Conservation (phyloP, 2,113 vertebrate genomes). For the Ciconia maguari region DNA sequence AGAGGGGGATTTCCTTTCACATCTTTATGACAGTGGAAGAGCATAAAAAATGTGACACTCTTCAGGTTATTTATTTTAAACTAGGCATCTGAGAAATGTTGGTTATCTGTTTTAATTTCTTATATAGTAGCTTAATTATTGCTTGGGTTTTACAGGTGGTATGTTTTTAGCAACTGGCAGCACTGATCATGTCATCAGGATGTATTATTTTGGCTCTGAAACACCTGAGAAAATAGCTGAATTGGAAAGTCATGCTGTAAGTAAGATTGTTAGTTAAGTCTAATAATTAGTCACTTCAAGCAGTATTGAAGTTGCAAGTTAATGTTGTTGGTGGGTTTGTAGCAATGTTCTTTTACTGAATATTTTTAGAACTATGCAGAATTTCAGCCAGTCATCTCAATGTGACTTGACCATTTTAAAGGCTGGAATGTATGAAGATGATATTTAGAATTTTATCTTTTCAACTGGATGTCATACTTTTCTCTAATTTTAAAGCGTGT, state of each 20-base stretch:
- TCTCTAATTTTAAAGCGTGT: background rate
- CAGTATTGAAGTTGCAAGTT: background rate
- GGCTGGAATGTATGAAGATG: background rate
- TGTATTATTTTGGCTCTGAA: slow-evolving; percentile 94
- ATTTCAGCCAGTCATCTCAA: background rate
- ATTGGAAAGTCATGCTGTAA: slow-evolving; percentile 92
- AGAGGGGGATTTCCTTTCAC: background rate
- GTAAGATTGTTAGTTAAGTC: slow-evolving; percentile 38
- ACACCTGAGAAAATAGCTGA: slow-evolving; percentile 91
- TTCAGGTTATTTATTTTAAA: background rate
- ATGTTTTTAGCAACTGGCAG: slow-evolving; percentile 97
- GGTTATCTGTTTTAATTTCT: background rate
- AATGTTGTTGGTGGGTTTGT: background rate
- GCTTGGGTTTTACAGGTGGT: slow-evolving; percentile 80
- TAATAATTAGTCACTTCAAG: background rate
- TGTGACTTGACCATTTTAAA: background rate
- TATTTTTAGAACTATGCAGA: background rate
- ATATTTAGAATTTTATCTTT: background rate
- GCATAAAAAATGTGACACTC: background rate
- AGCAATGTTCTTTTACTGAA: background rate
- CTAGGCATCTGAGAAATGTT: background rate
- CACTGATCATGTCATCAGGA: slow-evolving; percentile 95
- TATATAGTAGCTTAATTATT: background rate
- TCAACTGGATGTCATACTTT: background rate
- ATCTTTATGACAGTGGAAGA: background rate